Evolutionary conservation across 2,797 vertebrate species (phyloP).

Genomic region (Botia almorhae): DNA sequence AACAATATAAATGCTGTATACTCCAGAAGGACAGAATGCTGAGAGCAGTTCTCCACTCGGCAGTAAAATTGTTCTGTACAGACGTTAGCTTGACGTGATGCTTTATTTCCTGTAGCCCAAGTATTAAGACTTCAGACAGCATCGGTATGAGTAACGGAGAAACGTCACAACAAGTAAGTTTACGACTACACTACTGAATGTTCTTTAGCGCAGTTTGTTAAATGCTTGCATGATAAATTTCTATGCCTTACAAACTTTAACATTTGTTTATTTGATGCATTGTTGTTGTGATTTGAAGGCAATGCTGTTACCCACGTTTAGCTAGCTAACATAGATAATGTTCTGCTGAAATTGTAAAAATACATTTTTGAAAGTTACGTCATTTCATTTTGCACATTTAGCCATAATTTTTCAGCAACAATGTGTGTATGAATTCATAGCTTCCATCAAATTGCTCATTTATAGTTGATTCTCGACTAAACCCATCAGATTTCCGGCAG

Average conservation of each 20-base stretch:
- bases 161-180: constrained; percentile 85
- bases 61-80: not conserved
- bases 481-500: constrained; percentile 85
- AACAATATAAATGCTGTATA: not conserved
- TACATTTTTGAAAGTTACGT: too few relatives aligned
- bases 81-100: not conserved
- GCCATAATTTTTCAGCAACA: not conserved
- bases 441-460: not conserved
- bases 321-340: too few relatives aligned
- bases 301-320: too few relatives aligned
- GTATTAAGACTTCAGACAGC: constrained; percentile 87
- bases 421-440: not conserved
- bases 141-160: constrained; percentile 91
- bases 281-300: too few relatives aligned
- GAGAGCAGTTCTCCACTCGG: not conserved
- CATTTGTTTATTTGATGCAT: not conserved
- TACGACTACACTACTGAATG: too few relatives aligned
- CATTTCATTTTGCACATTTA: not conserved
- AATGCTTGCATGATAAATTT: not conserved
- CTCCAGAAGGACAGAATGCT: not conserved
- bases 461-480: not conserved
- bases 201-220: too few relatives aligned
- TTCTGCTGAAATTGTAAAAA: too few relatives aligned
- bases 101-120: constrained; percentile 74
- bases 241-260: not conserved